These are phyloP conservation scores for Spheniscus mendiculus DNA, from an alignment of 2,113 vertebrate species.

Conservation along the genomic window DNA sequence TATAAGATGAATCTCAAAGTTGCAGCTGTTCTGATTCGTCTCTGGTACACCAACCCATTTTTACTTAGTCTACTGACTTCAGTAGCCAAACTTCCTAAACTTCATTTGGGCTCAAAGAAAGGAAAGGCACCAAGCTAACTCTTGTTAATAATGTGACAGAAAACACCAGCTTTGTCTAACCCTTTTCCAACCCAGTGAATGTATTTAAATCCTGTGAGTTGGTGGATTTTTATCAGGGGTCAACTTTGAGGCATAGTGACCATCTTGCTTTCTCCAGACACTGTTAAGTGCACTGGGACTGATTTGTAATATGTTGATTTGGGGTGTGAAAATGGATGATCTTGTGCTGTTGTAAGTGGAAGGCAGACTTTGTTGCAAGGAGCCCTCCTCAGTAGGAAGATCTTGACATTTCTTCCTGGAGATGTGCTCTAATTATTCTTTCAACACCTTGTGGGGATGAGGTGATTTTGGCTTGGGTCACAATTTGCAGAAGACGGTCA, in stretches of 20 bases:
- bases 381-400: neutral
- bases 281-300: neutral
- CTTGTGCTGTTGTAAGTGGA: neutral
- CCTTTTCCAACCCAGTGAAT: neutral
- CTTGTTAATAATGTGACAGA: neutral
- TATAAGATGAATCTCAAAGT: neutral
- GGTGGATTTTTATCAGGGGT: neutral
- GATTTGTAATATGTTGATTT: neutral
- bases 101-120: neutral
- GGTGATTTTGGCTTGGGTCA: neutral
- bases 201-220: neutral
- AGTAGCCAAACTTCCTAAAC: neutral
- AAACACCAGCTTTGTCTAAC: neutral
- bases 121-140: neutral
- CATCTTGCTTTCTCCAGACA: neutral
- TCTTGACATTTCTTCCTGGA: neutral
- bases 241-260: neutral
- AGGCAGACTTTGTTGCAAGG: neutral
- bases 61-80: neutral
- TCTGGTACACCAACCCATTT: neutral
- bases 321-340: neutral
- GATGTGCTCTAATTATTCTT: neutral
- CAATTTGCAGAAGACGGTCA: neutral
- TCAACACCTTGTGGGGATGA: neutral
- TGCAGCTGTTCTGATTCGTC: neutral